These are phyloP conservation scores for Drosophila pseudoobscura DNA, from an alignment of 1,140 invertebrate genomes.

Conservation along the genomic window DNA sequence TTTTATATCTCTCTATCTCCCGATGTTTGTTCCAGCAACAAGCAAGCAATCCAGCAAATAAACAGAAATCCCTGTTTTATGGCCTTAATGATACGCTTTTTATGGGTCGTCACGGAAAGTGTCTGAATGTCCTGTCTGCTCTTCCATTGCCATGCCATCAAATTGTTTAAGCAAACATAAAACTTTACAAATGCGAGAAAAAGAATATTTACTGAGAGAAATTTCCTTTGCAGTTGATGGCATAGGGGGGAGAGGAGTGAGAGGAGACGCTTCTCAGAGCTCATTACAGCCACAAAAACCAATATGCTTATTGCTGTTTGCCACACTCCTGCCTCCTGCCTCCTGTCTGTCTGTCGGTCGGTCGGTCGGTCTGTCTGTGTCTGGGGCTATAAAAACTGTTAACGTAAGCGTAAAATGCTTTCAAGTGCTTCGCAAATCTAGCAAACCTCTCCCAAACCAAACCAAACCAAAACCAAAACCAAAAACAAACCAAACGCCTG, in stretches of 20 bases:
- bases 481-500: conserved; percentile 11
- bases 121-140: conserved; percentile 18
- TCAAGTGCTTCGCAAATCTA: conserved; percentile 78
- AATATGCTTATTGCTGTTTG: conserved; percentile 74
- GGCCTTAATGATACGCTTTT: conserved; percentile 80
- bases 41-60: conserved; percentile 67
- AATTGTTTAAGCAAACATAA: conserved; percentile 81
- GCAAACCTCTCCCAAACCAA: conserved; percentile 6
- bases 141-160: conserved; percentile 53
- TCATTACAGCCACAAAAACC: conserved; percentile 79
- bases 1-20: conserved; percentile 27
- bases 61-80: conserved; percentile 76
- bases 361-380: no score
- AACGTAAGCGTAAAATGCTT: conserved; percentile 81
- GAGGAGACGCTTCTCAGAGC: conserved; percentile 35
- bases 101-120: conserved; percentile 73
- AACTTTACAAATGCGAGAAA: conserved; percentile 74
- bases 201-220: conserved; percentile 53
- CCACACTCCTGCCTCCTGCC: conserved; percentile 6
- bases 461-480: no score
- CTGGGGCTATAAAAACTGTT: conserved; percentile 75
- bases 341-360: neutral
- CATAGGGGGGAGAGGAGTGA: neutral
- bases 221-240: conserved; percentile 59
- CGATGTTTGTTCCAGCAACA: conserved; percentile 38